Conservation (phyloP, 2,888 invertebrate species). For the Exocentrus adspersus region DNA sequence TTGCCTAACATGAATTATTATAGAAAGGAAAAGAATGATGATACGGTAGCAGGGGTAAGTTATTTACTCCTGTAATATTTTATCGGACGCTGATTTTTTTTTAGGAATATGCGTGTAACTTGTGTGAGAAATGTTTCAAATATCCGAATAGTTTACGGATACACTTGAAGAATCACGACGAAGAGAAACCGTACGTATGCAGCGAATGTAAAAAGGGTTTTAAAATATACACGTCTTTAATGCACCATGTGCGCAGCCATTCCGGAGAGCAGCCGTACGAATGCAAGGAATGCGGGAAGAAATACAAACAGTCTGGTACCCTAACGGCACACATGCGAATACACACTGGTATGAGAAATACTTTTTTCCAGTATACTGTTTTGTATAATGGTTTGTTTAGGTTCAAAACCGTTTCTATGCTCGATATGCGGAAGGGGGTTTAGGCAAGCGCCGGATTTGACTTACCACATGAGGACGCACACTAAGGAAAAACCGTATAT, state of each 20-base stretch:
- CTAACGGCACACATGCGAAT: slow-evolving; percentile 17
- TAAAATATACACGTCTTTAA: slow-evolving; percentile 51
- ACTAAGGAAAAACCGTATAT: slow-evolving; percentile 59
- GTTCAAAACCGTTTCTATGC: slow-evolving; percentile 41
- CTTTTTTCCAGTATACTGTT: background rate
- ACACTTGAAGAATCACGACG: slow-evolving; percentile 30
- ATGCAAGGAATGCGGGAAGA: slow-evolving; percentile 57
- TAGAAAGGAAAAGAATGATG: slow-evolving; percentile 28
- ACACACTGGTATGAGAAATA: slow-evolving; percentile 13
- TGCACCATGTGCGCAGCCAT: slow-evolving; percentile 56
- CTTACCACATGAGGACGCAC: slow-evolving; percentile 59
- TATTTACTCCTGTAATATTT: background rate
- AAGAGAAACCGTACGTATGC: slow-evolving; percentile 27
- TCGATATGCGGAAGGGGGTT: slow-evolving; percentile 52
- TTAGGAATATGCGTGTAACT: slow-evolving; percentile 32
- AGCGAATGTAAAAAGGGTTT: slow-evolving; percentile 28
- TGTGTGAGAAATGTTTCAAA: slow-evolving; percentile 26
- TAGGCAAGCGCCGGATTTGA: slow-evolving; percentile 51
- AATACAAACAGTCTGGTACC: slow-evolving; percentile 46
- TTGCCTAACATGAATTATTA: slow-evolving; percentile 38
- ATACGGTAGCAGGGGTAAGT: slow-evolving; percentile 30
- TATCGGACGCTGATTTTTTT: background rate
- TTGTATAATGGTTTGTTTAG: slow-evolving; percentile 17
- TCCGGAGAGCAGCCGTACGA: slow-evolving; percentile 55
- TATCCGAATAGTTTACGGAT: slow-evolving; percentile 24